phyloP scores from a whole-genome alignment of 2,888 invertebrate species.

The Merodon equestris region DNA sequence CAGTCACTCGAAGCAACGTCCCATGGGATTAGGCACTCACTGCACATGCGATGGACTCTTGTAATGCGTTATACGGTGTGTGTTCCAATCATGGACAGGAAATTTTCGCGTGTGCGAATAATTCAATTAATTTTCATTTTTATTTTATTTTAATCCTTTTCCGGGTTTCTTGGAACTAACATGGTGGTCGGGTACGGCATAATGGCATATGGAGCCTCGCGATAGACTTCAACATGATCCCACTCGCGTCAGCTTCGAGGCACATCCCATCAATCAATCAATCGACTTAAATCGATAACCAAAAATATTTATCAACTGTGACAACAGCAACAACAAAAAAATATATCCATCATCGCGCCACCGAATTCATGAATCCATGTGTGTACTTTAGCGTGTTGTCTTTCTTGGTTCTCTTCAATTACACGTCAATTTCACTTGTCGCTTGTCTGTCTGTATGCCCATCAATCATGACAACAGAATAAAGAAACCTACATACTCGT shows the following conservation, averaged over 20 bases:
- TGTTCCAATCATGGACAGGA: slow-evolving; percentile 22
- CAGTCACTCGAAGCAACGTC: slow-evolving; percentile 15
- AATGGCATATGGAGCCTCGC: slow-evolving; percentile 1
- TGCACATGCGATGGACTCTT: background rate
- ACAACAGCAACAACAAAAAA: no score
- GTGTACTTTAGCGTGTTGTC: slow-evolving; percentile 30
- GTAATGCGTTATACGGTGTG: no score
- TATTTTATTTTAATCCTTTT: slow-evolving; percentile 50
- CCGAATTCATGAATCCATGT: slow-evolving; percentile 39
- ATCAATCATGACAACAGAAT: slow-evolving; percentile 51
- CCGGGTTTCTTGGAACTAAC: no score
- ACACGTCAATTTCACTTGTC: slow-evolving; percentile 68
- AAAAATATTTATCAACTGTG: slow-evolving; percentile 52
- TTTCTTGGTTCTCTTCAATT: slow-evolving; percentile 55
- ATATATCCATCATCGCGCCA: no score
- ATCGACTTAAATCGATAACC: slow-evolving; percentile 46
- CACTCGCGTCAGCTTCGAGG: background rate
- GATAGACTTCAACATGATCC: background rate
- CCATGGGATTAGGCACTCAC: slow-evolving; percentile 33
- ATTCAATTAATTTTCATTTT: slow-evolving; percentile 32
- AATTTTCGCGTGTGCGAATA: slow-evolving; percentile 37
- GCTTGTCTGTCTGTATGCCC: slow-evolving; percentile 52
- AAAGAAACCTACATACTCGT: slow-evolving; percentile 25
- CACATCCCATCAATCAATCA: slow-evolving; percentile 51
- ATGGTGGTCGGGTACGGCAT: slow-evolving; percentile 33